A percentile compares a stretch with the other conserved stretches of the same genome.
Evolutionary conservation across 2,888 invertebrate species (phyloP).

Genomic region (Ichneumon xanthorius): DNA sequence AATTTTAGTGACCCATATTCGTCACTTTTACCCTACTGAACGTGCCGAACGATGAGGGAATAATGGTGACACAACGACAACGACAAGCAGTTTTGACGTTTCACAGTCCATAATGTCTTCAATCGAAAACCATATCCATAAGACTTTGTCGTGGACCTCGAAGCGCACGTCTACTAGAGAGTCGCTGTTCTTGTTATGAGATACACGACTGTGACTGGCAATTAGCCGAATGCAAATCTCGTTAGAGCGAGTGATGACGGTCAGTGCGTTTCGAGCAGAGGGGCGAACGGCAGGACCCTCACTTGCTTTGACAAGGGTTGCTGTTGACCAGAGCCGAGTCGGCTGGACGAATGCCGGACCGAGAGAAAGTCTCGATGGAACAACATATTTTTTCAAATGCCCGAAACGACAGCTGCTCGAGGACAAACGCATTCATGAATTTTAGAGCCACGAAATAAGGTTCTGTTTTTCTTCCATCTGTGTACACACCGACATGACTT

Average conservation of each 20-base stretch:
- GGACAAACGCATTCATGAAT: slow-evolving; percentile 37
- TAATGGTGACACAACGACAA: too few species aligned
- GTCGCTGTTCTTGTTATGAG: slow-evolving; percentile 20
- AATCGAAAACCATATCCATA: not conserved
- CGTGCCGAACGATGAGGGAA: too few species aligned
- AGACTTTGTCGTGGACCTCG: not conserved
- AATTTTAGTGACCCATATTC: too few species aligned
- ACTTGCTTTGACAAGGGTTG: slow-evolving; percentile 56
- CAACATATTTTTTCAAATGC: slow-evolving; percentile 51
- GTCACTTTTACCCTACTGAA: too few species aligned
- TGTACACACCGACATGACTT: not conserved
- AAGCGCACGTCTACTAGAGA: slow-evolving; percentile 34
- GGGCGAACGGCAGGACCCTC: slow-evolving; percentile 30
- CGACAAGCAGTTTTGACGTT: too few species aligned
- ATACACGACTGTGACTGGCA: slow-evolving; percentile 43
- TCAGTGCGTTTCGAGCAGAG: slow-evolving; percentile 50
- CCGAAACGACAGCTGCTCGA: slow-evolving; percentile 55
- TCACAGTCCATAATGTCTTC: too few species aligned
- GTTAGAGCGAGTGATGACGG: slow-evolving; percentile 63
- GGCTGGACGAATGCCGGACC: slow-evolving; percentile 55
- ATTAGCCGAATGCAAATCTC: slow-evolving; percentile 64
- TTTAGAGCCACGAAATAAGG: slow-evolving; percentile 14
- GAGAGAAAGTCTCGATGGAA: slow-evolving; percentile 56
- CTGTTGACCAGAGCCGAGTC: slow-evolving; percentile 52
- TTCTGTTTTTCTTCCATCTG: slow-evolving; percentile 7